Percentiles rank a stretch among this genome's conserved stretches.
phyloP scores from a whole-genome alignment of 1,140 invertebrate genomes.

The Apis cerana region DNA sequence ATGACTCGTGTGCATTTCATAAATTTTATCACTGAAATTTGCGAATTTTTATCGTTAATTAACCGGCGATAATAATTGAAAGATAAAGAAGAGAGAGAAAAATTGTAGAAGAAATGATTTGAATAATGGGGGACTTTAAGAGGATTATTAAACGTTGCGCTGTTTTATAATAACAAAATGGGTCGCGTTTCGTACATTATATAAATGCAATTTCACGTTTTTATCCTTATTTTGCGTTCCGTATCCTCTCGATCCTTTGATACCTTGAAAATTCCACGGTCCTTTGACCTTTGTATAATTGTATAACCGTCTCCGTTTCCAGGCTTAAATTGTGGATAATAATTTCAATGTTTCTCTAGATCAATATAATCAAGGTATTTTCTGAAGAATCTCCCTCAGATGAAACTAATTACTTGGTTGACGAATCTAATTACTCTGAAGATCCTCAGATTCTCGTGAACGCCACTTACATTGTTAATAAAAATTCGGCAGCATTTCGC shows the following conservation, averaged over 20 bases:
- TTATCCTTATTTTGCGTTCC: background rate
- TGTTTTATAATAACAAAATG: background rate
- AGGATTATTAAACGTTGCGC: background rate
- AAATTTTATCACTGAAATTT: background rate
- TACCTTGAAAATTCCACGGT: background rate
- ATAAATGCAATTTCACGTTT: background rate
- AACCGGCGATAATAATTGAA: background rate
- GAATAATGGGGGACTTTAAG: background rate
- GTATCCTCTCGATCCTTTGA: background rate
- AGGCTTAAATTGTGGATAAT: background rate
- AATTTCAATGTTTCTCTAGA: background rate
- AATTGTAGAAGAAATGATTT: background rate
- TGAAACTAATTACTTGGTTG: constrained; percentile 12
- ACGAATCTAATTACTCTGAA: constrained; percentile 2
- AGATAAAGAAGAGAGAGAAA: too few species aligned
- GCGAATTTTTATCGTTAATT: background rate
- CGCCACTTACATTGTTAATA: background rate
- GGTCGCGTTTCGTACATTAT: background rate
- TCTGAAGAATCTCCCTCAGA: background rate
- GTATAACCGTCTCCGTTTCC: background rate
- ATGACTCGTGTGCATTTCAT: background rate
- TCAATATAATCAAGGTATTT: background rate
- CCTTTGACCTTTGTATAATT: background rate
- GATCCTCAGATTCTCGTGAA: background rate
- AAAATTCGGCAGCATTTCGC: background rate